Conservation (phyloP, 1,140 invertebrate species). For the Scaptomyza hsui region DNA sequence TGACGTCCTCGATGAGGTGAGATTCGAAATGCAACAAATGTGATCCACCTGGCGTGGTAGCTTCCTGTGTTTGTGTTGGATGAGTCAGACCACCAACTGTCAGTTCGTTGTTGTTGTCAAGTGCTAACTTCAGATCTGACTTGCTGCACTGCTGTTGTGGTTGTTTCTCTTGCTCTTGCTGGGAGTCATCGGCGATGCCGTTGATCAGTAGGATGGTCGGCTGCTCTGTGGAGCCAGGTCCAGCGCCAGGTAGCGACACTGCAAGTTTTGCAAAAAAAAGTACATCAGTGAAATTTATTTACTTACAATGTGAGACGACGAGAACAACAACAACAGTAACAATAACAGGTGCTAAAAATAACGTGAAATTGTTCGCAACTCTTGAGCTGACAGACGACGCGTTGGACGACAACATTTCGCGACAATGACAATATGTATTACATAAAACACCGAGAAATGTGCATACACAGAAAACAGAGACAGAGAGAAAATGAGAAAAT, state of each 20-base stretch:
- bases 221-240: constrained; percentile 70
- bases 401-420: constrained; percentile 56
- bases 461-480: constrained; percentile 12
- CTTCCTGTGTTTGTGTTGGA: constrained; percentile 26
- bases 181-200: constrained; percentile 63
- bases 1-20: constrained; percentile 77
- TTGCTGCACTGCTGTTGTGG: constrained; percentile 14
- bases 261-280: constrained; percentile 7
- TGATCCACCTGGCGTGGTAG: constrained; percentile 64
- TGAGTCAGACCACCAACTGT: constrained; percentile 7
- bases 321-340: background rate
- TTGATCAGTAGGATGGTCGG: constrained; percentile 81
- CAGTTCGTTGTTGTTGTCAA: constrained; percentile 52
- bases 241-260: constrained; percentile 83
- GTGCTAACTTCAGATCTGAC: constrained; percentile 47
- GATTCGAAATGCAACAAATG: constrained; percentile 79
- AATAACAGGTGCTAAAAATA: constrained; percentile 80
- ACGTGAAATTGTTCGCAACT: constrained; percentile 41
- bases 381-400: constrained; percentile 29
- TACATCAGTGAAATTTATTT: constrained; percentile 19
- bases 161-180: constrained; percentile 40
- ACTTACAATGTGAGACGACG: constrained; percentile 30
- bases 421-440: constrained; percentile 51
- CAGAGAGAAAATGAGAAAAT: constrained; percentile 14
- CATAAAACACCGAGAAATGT: constrained; percentile 35